Evolutionary conservation across 2,797 vertebrate species (phyloP), one percentile per base, ranked within the genome.

Genomic region (Sebastiscus tertius): DNA sequence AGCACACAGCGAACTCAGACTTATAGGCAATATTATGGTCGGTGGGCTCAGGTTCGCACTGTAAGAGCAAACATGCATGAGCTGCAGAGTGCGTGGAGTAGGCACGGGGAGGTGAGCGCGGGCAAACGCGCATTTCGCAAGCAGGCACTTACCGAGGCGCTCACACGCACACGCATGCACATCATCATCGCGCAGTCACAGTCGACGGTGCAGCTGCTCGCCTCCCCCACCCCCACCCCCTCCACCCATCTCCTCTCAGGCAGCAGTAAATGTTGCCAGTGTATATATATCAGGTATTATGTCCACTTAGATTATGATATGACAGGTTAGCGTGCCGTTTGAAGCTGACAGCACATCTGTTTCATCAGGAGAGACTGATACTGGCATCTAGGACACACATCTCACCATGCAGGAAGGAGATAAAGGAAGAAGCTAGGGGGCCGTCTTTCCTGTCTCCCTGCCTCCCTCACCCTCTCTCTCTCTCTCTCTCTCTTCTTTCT

Each of bases 301-400:
- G 97, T 97, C 97, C 97, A 95, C 95, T 97, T 94, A 89, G 94
- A 96, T 99, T 96, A 97, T 95, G 94, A 96, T 92, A 87, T 95
- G 95, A 95, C 95, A 96, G 95, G 96, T 97, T 95, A 94, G 95
- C 96, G 92, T 94, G 90, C 93, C 95, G 95, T 96, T 96, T 95
- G 95, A 90, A 96, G 95, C 95, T 97, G 97, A 97, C 97, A 96
- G 96, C 94, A 80, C 95, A 97, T 97, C 96, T 97, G 95, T 96
- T 96, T 95, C 93, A 93, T 96, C 95, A 95, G 94, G 94, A 94
- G 95, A 95, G 96, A 97, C 96, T 96, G 96, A 95, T 95, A 93
- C 86, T 96, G 96, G 94, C 95, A 96, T 97, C 97, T 96, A 97
- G 97, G 96, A 97, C 96, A 96, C 96, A 96, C 92, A 93, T 96